phyloP scores from a whole-genome alignment of 1,140 invertebrate species.

The Stenopsyche tienmushanensis region DNA sequence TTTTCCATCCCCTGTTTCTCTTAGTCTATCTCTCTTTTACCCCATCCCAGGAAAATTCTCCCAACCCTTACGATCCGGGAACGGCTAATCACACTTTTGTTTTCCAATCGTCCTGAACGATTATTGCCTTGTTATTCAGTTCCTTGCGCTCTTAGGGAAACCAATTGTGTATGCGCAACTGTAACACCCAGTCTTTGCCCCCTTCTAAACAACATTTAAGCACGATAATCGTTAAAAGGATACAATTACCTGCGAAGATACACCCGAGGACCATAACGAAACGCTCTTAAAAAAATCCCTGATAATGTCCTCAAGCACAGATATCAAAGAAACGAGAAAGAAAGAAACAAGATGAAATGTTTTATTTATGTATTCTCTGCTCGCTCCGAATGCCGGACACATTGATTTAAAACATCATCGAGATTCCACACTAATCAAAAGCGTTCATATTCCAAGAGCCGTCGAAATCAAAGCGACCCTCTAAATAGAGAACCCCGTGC shows the following conservation, averaged over 20 bases:
- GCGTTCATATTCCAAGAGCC: neutral
- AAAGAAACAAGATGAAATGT: too few relatives aligned
- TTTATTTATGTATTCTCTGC: too few relatives aligned
- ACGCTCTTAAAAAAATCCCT: too few relatives aligned
- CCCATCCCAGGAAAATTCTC: neutral
- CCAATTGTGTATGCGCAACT: neutral
- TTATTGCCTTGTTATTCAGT: constrained; percentile 59
- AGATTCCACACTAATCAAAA: too few relatives aligned
- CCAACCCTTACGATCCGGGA: constrained; percentile 37
- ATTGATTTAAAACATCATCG: too few relatives aligned
- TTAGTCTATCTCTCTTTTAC: neutral
- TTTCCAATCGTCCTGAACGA: constrained; percentile 60
- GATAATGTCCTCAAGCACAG: too few relatives aligned
- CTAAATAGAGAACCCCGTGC: neutral
- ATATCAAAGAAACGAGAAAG: too few relatives aligned
- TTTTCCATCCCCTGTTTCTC: constrained; percentile 8
- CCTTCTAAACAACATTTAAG: constrained; percentile 12
- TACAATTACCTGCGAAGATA: too few relatives aligned
- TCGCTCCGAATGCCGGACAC: too few relatives aligned
- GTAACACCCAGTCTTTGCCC: neutral
- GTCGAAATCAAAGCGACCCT: neutral
- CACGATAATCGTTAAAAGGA: neutral
- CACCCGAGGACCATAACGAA: too few relatives aligned
- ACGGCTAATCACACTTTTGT: constrained; percentile 58
- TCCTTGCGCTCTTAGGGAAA: constrained; percentile 16